Evolutionary conservation across 2,888 invertebrate genomes (phyloP), one percentile per base, ranked within the genome.

Genomic region (Galerucella calmariensis): DNA sequence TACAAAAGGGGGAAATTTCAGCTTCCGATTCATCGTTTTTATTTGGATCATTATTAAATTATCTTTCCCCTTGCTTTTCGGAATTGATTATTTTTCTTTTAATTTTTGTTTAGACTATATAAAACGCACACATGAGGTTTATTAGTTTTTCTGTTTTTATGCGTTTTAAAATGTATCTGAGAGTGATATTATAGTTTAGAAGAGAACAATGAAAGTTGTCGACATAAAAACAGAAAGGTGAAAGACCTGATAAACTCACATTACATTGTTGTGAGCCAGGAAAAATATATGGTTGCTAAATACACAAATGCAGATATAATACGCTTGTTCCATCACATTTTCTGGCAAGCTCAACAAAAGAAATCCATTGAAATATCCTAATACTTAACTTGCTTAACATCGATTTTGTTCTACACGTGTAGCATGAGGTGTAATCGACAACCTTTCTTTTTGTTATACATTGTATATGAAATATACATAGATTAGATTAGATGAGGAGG

Each of bases 1-100:
- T 78, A 67, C 48, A 72, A 75, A 78, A 78, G 79, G 79, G 79
- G 80, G 79, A 80, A 80, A 77, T 76, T 53, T 14, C 73, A 73
- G 75, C 76, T 78, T 78, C 78, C 77, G 78, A 79, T 77, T 75
- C 74, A 75, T 73, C 66, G 67, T 69, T 74, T 77, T 69, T 77
- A 74, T 77, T 78, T 78, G 70, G 74, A 78, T 75, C 70, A 75
- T 77, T 77, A 78, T 77, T 77, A 75, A 78, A 73, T 77, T 78
- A 76, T 77, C 75, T 75, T 65, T 53, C 66, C 67, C 75, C 73
- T 74, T 62, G 66, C 65, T 75, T 69, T 78, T 63, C 20, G 67
- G 67, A 72, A 75, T 73, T 72, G 72, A 78, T 78, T 76, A 75
- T 76, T 76, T 75, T 77, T 75, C 69, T 67, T 73, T 75, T 75